A percentile compares a stretch with the other conserved stretches of the same genome.
phyloP scores from a whole-genome alignment of 2,113 vertebrate genomes.

The Proteles cristata region DNA sequence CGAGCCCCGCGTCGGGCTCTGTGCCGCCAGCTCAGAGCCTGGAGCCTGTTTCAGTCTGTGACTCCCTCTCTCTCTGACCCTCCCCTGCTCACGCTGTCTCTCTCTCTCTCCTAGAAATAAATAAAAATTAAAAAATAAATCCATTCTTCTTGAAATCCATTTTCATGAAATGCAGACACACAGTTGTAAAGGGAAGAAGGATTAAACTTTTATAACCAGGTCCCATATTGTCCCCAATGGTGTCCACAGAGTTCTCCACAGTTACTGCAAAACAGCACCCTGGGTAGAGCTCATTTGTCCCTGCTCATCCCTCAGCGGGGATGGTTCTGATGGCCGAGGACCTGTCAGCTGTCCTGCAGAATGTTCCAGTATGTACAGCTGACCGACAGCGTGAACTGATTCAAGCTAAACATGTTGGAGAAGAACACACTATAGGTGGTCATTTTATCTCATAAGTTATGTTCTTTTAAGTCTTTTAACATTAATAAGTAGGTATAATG shows the following conservation, averaged over 20 bases:
- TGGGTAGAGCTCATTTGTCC: not conserved
- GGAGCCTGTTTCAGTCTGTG: too few relatives aligned
- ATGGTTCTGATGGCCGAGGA: accelerated
- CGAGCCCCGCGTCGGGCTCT: too few relatives aligned
- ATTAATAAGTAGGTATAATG: not conserved
- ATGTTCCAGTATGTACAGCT: not conserved
- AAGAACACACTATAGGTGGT: not conserved
- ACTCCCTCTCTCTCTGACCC: too few relatives aligned
- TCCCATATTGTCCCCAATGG: accelerated
- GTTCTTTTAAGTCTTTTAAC: not conserved
- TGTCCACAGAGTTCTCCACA: too few relatives aligned
- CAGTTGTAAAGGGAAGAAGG: not conserved
- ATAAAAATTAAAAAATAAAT: too few relatives aligned
- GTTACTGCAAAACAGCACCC: not conserved
- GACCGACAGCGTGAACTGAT: not conserved
- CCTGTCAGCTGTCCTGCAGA: not conserved
- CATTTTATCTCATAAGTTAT: not conserved
- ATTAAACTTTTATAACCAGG: accelerated
- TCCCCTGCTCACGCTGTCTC: too few relatives aligned
- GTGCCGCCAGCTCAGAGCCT: too few relatives aligned
- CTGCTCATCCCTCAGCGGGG: not conserved
- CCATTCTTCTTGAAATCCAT: too few relatives aligned
- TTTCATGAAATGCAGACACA: not conserved
- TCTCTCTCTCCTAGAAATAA: too few relatives aligned
- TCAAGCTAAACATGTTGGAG: not conserved